Conservation (phyloP, 2,113 vertebrate species). For the Chinchilla lanigera region DNA sequence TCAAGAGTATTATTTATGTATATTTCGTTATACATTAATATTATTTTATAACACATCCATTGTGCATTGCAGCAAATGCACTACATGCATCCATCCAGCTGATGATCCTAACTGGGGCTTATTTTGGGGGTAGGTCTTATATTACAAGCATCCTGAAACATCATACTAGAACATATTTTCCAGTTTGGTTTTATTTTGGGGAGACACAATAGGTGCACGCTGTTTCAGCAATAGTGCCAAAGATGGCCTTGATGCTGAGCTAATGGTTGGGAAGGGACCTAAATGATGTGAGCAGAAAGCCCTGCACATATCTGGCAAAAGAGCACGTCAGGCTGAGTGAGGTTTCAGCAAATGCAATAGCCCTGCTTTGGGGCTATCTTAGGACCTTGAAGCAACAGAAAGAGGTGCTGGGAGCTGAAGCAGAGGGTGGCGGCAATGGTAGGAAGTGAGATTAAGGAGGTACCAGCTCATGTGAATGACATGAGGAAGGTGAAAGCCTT, state of each 20-base stretch:
- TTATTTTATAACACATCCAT: not conserved
- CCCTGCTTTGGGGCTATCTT: not conserved
- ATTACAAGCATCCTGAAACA: not conserved
- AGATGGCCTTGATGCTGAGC: not conserved
- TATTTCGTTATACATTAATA: not conserved
- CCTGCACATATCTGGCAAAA: not conserved
- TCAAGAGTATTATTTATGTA: not conserved
- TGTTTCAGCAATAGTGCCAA: not conserved
- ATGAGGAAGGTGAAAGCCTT: not conserved
- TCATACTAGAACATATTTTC: not conserved
- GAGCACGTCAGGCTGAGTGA: not conserved
- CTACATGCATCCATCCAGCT: not conserved
- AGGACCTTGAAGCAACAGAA: slow-evolving; percentile 41
- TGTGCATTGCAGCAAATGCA: not conserved
- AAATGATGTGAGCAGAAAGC: not conserved
- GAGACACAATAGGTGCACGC: not conserved
- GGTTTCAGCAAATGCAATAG: not conserved
- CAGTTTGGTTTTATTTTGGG: not conserved
- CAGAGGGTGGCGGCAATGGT: not conserved
- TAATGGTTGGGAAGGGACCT: not conserved
- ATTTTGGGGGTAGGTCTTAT: not conserved
- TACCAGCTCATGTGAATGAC: not conserved
- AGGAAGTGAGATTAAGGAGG: not conserved
- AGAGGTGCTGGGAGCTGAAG: not conserved
- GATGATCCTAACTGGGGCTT: not conserved